Evolutionary conservation across 2,797 vertebrate species (phyloP), one percentile per base, ranked within the genome.

Genomic region (Myiotriccus ornatus): DNA sequence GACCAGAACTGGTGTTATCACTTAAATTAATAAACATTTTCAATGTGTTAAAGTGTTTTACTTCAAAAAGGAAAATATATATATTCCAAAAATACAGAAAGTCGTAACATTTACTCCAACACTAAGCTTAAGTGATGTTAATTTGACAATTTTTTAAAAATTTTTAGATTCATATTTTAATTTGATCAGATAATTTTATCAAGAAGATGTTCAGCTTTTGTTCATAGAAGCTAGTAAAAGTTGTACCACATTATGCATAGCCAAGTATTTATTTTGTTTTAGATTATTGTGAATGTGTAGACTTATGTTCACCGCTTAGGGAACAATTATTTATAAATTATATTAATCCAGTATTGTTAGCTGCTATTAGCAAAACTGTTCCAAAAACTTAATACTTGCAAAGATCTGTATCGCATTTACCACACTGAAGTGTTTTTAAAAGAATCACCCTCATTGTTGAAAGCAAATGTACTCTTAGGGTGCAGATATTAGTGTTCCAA

Each of bases 271-370:
- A 98, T 98, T 98, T 97, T 96, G 95, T 90, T 97, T 96, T 97
- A 97, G 97, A 97, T 97, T 95, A 82, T 98, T 97, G 97, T 97
- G 97, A 97, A 97, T 97, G 96, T 97, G 96, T 97, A 97, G 97
- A 97, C 92, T 95, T 97, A 82, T 77, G 97, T 98, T 98, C 97
- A 97, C 97, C 85, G 95, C 96, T 96, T 98, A 97, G 98, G 98
- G 98, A 98, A 97, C 96, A 98, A 97, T 98, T 98, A 97, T 98
- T 97, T 98, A 97, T 98, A 96, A 98, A 96, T 97, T 97, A 95
- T 97, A 97, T 97, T 97, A 98, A 98, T 97, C 96, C 97, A 97
- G 97, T 98, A 97, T 98, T 96, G 94, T 94, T 98, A 97, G 97
- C 97, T 97, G 97, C 98, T 97, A 95, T 96, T 97, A 96, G 94